These are phyloP conservation scores for Papilio protenor DNA, from an alignment of 2,888 invertebrate genomes.

Conservation along the genomic window DNA sequence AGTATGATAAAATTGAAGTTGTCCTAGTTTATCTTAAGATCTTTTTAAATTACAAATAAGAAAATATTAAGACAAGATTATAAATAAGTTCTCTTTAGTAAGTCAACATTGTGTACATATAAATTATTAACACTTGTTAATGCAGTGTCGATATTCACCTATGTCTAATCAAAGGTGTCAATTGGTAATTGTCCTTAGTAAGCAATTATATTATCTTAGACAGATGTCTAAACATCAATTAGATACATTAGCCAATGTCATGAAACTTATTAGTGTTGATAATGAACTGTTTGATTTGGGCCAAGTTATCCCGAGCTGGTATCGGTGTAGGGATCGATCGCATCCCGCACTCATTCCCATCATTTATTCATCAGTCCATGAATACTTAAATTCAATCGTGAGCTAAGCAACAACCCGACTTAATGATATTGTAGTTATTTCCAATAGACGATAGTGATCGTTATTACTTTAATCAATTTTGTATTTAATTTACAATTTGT, in stretches of 20 bases:
- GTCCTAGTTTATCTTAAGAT: neutral
- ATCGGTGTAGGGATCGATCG: conserved; percentile 69
- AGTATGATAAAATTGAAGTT: neutral
- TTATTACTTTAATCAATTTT: neutral
- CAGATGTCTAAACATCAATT: conserved; percentile 32
- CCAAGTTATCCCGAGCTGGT: conserved; percentile 70
- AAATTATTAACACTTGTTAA: neutral
- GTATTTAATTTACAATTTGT: conserved; percentile 15
- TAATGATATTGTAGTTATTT: conserved; percentile 71
- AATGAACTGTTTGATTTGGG: conserved; percentile 44
- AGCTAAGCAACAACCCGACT: conserved; percentile 62
- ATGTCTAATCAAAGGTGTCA: neutral
- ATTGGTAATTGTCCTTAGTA: conserved; percentile 11
- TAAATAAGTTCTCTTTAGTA: too few species aligned
- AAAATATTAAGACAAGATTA: neutral
- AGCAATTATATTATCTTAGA: conserved; percentile 17
- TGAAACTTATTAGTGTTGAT: conserved; percentile 30
- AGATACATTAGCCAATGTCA: conserved; percentile 20
- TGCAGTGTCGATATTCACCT: neutral
- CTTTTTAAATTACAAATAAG: neutral
- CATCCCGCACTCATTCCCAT: conserved; percentile 65
- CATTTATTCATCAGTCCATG: conserved; percentile 77
- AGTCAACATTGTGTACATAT: neutral
- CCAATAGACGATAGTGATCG: conserved; percentile 49
- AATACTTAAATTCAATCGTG: conserved; percentile 77